phyloP scores from a whole-genome alignment of 2,888 invertebrate species.

The Chesias legatella region DNA sequence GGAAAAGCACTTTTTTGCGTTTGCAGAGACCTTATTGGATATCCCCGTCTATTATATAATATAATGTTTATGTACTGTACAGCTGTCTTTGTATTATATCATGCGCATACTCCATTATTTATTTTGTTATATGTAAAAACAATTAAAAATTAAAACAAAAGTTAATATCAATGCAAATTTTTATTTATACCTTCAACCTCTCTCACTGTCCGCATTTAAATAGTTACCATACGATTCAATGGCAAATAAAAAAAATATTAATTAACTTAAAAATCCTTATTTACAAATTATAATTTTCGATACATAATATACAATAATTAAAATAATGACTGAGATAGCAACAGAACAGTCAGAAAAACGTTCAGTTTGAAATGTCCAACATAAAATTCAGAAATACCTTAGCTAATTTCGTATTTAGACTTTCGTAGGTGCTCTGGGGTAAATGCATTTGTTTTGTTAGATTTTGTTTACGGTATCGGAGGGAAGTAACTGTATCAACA shows the following conservation, averaged over 20 bases:
- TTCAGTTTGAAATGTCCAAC: conserved; percentile 51
- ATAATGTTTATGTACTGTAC: conserved; percentile 1
- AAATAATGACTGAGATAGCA: conserved; percentile 74
- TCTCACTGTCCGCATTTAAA: conserved; percentile 65
- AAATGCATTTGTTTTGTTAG: conserved; percentile 53
- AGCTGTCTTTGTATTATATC: conserved; percentile 59
- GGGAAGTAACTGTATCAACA: conserved; percentile 45
- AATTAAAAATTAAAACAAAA: conserved; percentile 53
- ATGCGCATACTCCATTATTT: conserved; percentile 49
- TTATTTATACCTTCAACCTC: conserved; percentile 76
- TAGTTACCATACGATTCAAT: conserved; percentile 68
- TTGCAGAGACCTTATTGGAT: too few species aligned
- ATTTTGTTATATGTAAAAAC: conserved; percentile 37
- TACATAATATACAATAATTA: conserved; percentile 78
- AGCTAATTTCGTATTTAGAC: conserved; percentile 36
- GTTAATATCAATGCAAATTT: conserved; percentile 70
- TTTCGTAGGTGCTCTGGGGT: conserved; percentile 39
- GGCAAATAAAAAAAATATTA: conserved; percentile 73
- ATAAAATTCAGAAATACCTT: conserved; percentile 28
- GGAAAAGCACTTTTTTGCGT: too few species aligned
- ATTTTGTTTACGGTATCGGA: conserved; percentile 47
- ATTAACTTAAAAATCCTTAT: conserved; percentile 75
- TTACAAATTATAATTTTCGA: conserved; percentile 74
- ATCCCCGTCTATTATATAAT: too few species aligned
- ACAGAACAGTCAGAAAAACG: conserved; percentile 59